Conservation (phyloP, 2,797 vertebrate genomes). For the Melopsittacus undulatus region DNA sequence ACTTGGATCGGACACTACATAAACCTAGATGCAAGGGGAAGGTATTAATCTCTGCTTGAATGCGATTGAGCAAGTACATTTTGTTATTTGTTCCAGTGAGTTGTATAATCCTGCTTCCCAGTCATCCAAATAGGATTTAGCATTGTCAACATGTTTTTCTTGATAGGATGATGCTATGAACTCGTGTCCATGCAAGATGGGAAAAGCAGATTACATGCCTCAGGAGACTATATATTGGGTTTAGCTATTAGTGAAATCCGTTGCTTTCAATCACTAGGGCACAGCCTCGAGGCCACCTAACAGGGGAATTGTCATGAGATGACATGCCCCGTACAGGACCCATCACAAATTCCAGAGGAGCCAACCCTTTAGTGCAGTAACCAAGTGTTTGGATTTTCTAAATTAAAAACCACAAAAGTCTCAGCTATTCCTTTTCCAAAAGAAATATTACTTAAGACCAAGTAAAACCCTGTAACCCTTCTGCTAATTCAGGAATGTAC, state of each 20-base stretch:
- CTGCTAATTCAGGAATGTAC: not conserved
- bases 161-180: conserved; percentile 53
- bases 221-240: not conserved
- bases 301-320: not conserved
- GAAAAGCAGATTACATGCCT: conserved; percentile 55
- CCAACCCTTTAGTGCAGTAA: not conserved
- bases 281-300: not conserved
- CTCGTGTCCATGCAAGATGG: conserved; percentile 28
- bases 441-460: not conserved
- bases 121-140: conserved; percentile 65
- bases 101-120: conserved; percentile 62
- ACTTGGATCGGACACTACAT: not conserved
- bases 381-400: not conserved
- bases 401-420: not conserved
- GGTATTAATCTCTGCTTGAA: conserved; percentile 38
- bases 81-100: conserved; percentile 61
- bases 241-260: not conserved
- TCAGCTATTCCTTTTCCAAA: not conserved
- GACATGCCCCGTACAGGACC: not conserved
- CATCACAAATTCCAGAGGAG: not conserved
- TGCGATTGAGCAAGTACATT: conserved; percentile 32
- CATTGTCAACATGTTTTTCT: conserved; percentile 55
- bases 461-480: not conserved
- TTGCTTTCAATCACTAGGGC: not conserved
- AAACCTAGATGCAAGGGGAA: not conserved